A percentile compares a stretch with the other conserved stretches of the same genome.
phyloP scores from a whole-genome alignment of 2,888 invertebrate species.

The Aleiodes leptofemur region DNA sequence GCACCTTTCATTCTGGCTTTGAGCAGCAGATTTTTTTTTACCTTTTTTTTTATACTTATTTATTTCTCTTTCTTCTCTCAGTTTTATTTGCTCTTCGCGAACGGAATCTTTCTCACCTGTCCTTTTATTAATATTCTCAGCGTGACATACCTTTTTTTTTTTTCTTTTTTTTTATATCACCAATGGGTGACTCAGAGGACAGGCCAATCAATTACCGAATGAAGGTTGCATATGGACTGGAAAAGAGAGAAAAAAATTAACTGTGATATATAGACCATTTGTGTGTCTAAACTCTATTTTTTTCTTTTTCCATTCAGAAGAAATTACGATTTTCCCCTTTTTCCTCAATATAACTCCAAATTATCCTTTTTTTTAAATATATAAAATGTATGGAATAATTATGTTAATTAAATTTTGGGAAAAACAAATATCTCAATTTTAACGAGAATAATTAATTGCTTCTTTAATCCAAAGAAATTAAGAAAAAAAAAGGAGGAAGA shows the following conservation, averaged over 20 bases:
- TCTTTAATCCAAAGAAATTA: no score
- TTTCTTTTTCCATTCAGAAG: no score
- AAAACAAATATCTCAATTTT: no score
- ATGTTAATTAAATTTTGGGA: no score
- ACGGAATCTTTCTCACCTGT: slow-evolving; percentile 32
- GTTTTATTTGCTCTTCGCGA: slow-evolving; percentile 3
- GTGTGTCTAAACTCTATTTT: background rate
- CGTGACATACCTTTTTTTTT: slow-evolving; percentile 5
- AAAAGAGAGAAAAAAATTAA: background rate
- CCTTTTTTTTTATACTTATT: slow-evolving; percentile 19
- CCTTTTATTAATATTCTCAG: background rate
- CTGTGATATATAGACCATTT: slow-evolving; percentile 16
- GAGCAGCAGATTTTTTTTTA: slow-evolving; percentile 35
- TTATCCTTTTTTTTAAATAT: no score
- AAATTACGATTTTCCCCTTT: no score
- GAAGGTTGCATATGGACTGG: slow-evolving; percentile 19
- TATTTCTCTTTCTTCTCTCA: slow-evolving; percentile 24
- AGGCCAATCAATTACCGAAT: slow-evolving; percentile 23
- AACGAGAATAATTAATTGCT: no score
- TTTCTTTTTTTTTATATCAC: background rate
- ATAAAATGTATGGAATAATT: no score
- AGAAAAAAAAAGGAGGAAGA: no score
- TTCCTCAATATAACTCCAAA: no score
- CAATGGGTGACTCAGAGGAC: slow-evolving; percentile 16
- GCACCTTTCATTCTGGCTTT: slow-evolving; percentile 41